A percentile compares a stretch with the other conserved stretches of the same genome.
phyloP scores from a whole-genome alignment of 2,888 invertebrate species.

The Heliothis peltigera region DNA sequence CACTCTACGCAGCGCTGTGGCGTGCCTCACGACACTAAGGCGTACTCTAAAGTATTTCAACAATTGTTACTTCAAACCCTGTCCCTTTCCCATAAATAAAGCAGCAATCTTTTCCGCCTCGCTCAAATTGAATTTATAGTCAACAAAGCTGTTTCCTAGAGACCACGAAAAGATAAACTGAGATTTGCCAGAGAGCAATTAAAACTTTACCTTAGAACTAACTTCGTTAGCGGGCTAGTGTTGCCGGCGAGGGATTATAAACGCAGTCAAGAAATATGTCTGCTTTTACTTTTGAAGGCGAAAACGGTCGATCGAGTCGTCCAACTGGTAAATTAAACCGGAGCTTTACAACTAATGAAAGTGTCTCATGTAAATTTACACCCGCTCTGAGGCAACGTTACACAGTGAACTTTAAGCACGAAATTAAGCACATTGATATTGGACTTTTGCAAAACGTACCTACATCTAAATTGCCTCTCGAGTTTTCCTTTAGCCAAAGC shows the following conservation, averaged over 20 bases:
- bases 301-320: constrained; percentile 73
- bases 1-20: constrained; percentile 41
- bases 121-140: constrained; percentile 86
- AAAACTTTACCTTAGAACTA: constrained; percentile 89
- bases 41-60: constrained; percentile 58
- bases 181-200: constrained; percentile 88
- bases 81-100: constrained; percentile 68
- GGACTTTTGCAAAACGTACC: constrained; percentile 35
- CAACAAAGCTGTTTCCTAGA: constrained; percentile 83
- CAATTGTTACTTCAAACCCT: constrained; percentile 59
- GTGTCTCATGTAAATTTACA: constrained; percentile 74
- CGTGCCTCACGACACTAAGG: constrained; percentile 62
- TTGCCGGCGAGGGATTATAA: constrained; percentile 80
- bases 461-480: constrained; percentile 32
- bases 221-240: constrained; percentile 86
- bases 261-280: constrained; percentile 81
- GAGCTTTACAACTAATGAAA: constrained; percentile 76
- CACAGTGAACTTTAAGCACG: constrained; percentile 47
- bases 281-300: constrained; percentile 77
- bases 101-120: constrained; percentile 77
- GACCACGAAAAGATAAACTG: constrained; percentile 88
- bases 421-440: constrained; percentile 57
- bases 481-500: constrained; percentile 18
- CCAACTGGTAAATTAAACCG: constrained; percentile 80
- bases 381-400: constrained; percentile 59